Evolutionary conservation across 1,140 invertebrate species (phyloP).

Genomic region (Conus ventricosus): DNA sequence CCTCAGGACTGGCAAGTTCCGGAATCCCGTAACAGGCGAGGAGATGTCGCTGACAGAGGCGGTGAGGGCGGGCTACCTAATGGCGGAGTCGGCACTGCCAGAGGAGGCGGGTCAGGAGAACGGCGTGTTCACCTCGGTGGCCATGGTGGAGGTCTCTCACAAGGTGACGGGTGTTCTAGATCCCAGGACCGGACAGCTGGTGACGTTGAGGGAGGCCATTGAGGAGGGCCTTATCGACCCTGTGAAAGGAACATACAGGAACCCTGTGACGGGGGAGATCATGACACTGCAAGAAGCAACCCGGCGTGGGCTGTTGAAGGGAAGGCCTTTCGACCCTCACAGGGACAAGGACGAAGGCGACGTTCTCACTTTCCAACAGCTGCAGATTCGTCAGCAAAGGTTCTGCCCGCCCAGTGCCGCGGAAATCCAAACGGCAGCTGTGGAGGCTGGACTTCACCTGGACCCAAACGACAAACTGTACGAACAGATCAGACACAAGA

Average conservation of each 20-base stretch:
- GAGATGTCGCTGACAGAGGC: conserved; percentile 70
- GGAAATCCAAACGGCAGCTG: conserved; percentile 33
- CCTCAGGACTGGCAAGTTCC: conserved; percentile 66
- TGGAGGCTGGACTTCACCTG: conserved; percentile 82
- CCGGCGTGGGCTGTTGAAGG: conserved; percentile 75
- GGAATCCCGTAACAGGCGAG: conserved; percentile 70
- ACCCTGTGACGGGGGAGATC: conserved; percentile 67
- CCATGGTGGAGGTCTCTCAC: conserved; percentile 60
- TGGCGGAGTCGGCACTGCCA: conserved; percentile 57
- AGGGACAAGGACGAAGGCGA: conserved; percentile 81
- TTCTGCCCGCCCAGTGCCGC: conserved; percentile 49
- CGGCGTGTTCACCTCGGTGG: conserved; percentile 62
- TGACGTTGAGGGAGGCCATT: conserved; percentile 69
- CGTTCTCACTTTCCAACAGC: conserved; percentile 78
- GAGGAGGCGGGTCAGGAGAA: conserved; percentile 51
- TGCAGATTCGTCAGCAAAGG: conserved; percentile 63
- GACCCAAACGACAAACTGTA: conserved; percentile 58
- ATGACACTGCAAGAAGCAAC: conserved; percentile 78
- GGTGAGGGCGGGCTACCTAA: conserved; percentile 66
- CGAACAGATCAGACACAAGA: conserved; percentile 70
- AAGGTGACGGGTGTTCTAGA: conserved; percentile 64
- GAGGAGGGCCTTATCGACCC: conserved; percentile 66
- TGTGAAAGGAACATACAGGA: conserved; percentile 63
- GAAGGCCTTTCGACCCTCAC: conserved; percentile 51
- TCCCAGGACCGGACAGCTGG: conserved; percentile 63